Base-by-base conservation (phyloP, 2,888 invertebrate species). In the Nasonia oneida region DNA sequence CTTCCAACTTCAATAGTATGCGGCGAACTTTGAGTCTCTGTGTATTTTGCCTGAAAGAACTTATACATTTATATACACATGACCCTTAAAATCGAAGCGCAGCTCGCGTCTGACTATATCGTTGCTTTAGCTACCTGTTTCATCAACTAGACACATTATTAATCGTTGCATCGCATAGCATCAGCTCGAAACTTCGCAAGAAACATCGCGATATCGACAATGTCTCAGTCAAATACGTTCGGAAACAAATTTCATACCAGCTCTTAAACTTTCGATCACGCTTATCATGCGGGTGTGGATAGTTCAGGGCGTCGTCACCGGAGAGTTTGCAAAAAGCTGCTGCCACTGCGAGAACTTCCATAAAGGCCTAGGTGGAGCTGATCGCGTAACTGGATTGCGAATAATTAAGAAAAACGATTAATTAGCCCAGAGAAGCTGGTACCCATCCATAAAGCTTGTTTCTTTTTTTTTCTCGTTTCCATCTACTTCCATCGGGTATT, bases 401-500 rank as follows among this genome's bases (percentile, higher is more conserved):
- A 84, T 84, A 79, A 84, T 79, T 84, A 79, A 84, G 79, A 84
- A 84, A 81, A 84, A 84, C 83, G 79, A 84, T 84, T 84, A 71
- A 84, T 84, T 78, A 84, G 83, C 61, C 61, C 71, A 39, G 15
- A n/a, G n/a, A 23, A n/a, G 57, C 75, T 12, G 47, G 47, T 47
- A 12, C 12, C 47, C 12, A 47, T 74, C 12, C 23, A 10, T 71
- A 53, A 5, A 50, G 50, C 53, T n/a, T n/a, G 12, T 42, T 33
- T 37, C 29, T 14, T 53, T 37, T 80, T 80, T 33, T 71, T 14
- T 37, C 14, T 10, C 29, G 1, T 29, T 10, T 12, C 10, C 10
- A 29, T 39, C 23, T 71, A 29, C 23, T 50, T 12, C n/a, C n/a
- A 14, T 67, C 82, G 64, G 47, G 67, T 70, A 53, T 75, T 82